Conservation (phyloP, 1,140 invertebrate species). For the Scylla paramamosain region DNA sequence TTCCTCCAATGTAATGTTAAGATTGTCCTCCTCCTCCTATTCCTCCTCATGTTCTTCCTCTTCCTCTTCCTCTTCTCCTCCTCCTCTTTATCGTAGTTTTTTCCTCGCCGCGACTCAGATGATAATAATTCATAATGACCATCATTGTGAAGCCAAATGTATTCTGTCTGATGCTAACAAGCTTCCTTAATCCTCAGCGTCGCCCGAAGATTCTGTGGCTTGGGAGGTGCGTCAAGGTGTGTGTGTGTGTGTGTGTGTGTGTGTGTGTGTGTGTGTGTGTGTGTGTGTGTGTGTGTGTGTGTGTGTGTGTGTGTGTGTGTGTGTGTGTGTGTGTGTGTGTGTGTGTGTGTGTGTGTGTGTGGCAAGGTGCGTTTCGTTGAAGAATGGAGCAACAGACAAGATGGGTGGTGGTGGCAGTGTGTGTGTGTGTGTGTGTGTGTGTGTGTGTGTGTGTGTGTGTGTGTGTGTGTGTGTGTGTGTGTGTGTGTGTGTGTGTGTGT, state of each 20-base stretch:
- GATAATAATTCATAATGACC: not conserved
- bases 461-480: no score
- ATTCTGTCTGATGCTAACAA: conserved; percentile 17
- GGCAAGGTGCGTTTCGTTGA: not conserved
- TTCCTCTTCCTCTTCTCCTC: not conserved
- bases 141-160: not conserved
- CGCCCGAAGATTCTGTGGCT: not conserved
- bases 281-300: not conserved
- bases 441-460: no score
- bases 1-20: not conserved
- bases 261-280: conserved; percentile 20
- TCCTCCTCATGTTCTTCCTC: not conserved
- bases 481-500: no score
- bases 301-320: no score
- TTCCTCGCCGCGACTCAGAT: not conserved
- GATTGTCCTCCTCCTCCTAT: not conserved
- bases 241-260: conserved; percentile 11
- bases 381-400: no score
- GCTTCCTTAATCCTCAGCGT: not conserved
- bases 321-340: no score
- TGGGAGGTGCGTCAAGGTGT: not conserved
- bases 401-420: no score
- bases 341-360: not conserved
- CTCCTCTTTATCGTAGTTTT: not conserved
- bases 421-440: no score